phyloP scores from a whole-genome alignment of 2,888 invertebrate genomes.

The Sinopyrophorus schimmeli region DNA sequence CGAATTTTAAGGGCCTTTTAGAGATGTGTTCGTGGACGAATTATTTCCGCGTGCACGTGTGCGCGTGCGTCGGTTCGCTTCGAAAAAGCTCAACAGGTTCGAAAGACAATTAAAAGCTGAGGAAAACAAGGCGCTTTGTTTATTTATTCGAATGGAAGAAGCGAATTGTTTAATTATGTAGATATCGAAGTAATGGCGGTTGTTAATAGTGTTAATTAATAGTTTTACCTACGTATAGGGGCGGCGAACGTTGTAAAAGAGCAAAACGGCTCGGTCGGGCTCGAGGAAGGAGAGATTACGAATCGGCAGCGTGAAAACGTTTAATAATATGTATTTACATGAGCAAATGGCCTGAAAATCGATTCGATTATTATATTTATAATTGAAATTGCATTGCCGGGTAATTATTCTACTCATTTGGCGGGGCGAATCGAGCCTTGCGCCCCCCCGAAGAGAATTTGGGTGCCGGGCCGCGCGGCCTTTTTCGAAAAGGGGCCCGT shows the following conservation, averaged over 20 bases:
- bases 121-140: no score
- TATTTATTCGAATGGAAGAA: no score
- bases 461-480: no score
- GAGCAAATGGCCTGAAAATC: slow-evolving; percentile 24
- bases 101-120: no score
- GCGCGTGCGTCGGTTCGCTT: no score
- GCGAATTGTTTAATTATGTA: slow-evolving; percentile 13
- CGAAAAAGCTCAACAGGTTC: no score
- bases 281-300: slow-evolving; percentile 17
- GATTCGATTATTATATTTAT: slow-evolving; percentile 25
- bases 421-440: slow-evolving; percentile 16
- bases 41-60: no score
- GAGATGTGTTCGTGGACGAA: no score
- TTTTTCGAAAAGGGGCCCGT: no score
- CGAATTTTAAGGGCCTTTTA: no score
- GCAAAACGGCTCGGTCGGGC: slow-evolving; percentile 4
- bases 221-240: slow-evolving; percentile 13
- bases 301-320: slow-evolving; percentile 25
- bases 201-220: slow-evolving; percentile 20
- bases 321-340: slow-evolving; percentile 23
- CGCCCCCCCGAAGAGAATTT: no score
- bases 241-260: slow-evolving; percentile 13
- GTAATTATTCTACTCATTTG: slow-evolving; percentile 23
- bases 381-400: slow-evolving; percentile 23
- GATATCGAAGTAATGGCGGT: slow-evolving; percentile 17